Evolutionary conservation across 2,797 vertebrate genomes (phyloP), one percentile per base, ranked within the genome.

Genomic region (Cottoperca gobio): DNA sequence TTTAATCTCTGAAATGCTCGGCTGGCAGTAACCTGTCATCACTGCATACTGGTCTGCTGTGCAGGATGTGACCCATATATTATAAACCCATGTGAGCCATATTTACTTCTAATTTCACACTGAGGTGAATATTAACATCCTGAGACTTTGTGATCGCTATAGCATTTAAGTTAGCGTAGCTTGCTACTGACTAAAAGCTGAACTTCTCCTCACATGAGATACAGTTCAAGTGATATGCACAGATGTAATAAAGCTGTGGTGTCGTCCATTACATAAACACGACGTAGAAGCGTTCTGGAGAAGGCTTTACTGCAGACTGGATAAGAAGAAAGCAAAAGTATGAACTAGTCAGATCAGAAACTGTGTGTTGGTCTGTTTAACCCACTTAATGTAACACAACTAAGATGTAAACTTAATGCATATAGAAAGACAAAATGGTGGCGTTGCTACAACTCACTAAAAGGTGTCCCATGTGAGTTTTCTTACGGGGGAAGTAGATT

Each of bases 11-110:
- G 73, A 84, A 84, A 76, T 24, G 58, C 73, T 54, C 4, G 59
- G 33, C 77, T 62, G 79, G 73, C 82, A 66, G 73, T 52, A 74
- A 76, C 73, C 81, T 87, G 82, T 87, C 82, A 84, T 82, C 85
- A 26, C 70, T 45, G 65, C 67, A 63, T 66, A 35, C 68, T 66
- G 50, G 64, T 66, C 43, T 31, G 67, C 53, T 85, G 71, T 70
- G 63, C 83, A 63, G 70, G 66, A 81, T 68, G 43, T 77, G 84
- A 86, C 82, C 74, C 58, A 78, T 68, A 70, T 73, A 76, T 78
- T 66, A 58, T 17, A 81, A 40, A 60, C 77, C 73, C 54, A 59
- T 11, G 0, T 54, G 50, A 66, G 60, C 40, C 35, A 21, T 8
- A 60, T 64, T 23, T 19, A n/a, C 31, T 35, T 59, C 7, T 45